Percentiles rank a stretch among this genome's conserved stretches.
Conservation (phyloP, 1,140 invertebrate genomes). For the Mycetomoellerius zeteki region DNA sequence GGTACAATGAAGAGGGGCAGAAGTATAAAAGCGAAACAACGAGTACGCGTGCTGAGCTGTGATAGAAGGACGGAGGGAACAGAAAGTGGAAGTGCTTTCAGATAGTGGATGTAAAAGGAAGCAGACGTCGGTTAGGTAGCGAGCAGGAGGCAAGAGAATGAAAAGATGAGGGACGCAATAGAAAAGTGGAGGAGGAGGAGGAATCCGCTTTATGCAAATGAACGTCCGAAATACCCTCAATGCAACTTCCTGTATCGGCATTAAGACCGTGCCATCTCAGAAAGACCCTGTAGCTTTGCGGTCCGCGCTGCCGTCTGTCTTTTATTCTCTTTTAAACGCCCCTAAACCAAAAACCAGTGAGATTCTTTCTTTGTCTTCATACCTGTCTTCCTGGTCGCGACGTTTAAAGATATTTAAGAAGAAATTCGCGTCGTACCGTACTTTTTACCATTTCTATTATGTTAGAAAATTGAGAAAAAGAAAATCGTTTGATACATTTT, state of each 20-base stretch:
- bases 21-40: slow-evolving; percentile 46
- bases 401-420: neutral
- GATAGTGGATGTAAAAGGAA: slow-evolving; percentile 46
- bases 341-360: slow-evolving; percentile 20
- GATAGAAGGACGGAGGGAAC: neutral
- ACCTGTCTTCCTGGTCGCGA: neutral
- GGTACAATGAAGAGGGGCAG: slow-evolving; percentile 38
- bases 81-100: slow-evolving; percentile 56
- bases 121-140: neutral
- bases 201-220: slow-evolving; percentile 63
- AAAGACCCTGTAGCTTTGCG: slow-evolving; percentile 1
- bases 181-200: slow-evolving; percentile 2
- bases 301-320: neutral
- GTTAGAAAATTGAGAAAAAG: neutral
- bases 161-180: neutral
- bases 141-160: neutral
- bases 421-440: neutral
- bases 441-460: neutral
- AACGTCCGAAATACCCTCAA: slow-evolving; percentile 49
- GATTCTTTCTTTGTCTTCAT: slow-evolving; percentile 8
- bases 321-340: slow-evolving; percentile 20
- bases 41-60: neutral
- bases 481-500: neutral
- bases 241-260: slow-evolving; percentile 57
- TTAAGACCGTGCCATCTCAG: slow-evolving; percentile 35